Evolutionary conservation across 2,888 invertebrate species (phyloP).

Genomic region (Cistogaster globosa): DNA sequence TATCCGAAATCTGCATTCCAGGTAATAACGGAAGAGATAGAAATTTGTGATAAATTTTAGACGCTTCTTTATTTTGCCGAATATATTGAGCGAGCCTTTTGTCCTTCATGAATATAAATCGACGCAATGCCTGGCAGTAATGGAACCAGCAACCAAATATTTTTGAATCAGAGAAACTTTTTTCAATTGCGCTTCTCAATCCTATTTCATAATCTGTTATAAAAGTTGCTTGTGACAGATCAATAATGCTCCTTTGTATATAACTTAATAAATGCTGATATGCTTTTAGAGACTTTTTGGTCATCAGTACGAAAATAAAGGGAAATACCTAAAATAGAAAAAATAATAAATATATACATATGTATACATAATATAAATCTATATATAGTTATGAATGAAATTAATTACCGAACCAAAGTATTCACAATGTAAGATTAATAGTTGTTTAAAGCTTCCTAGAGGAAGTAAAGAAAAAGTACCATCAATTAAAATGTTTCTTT

Average conservation of each 20-base stretch:
- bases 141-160: constrained; percentile 51
- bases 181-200: constrained; percentile 44
- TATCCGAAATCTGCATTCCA: constrained; percentile 51
- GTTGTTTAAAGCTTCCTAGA: too few relatives aligned
- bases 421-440: too few relatives aligned
- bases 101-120: constrained; percentile 39
- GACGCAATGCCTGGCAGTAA: constrained; percentile 43
- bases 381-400: too few relatives aligned
- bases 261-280: constrained; percentile 58
- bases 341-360: constrained; percentile 7
- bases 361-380: too few relatives aligned
- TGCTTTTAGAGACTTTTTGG: constrained; percentile 56
- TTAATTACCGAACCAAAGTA: too few relatives aligned
- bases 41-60: constrained; percentile 45
- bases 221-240: constrained; percentile 52
- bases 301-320: constrained; percentile 50
- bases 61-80: constrained; percentile 42
- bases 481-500: constrained; percentile 55
- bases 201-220: constrained; percentile 42
- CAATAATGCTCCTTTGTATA: constrained; percentile 59
- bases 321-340: constrained; percentile 37
- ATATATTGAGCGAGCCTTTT: constrained; percentile 35
- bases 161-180: constrained; percentile 48
- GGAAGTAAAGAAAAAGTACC: too few relatives aligned
- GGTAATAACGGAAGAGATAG: constrained; percentile 47